Base-by-base conservation (phyloP, 2,113 vertebrate species). In the Oxyura jamaicensis region DNA sequence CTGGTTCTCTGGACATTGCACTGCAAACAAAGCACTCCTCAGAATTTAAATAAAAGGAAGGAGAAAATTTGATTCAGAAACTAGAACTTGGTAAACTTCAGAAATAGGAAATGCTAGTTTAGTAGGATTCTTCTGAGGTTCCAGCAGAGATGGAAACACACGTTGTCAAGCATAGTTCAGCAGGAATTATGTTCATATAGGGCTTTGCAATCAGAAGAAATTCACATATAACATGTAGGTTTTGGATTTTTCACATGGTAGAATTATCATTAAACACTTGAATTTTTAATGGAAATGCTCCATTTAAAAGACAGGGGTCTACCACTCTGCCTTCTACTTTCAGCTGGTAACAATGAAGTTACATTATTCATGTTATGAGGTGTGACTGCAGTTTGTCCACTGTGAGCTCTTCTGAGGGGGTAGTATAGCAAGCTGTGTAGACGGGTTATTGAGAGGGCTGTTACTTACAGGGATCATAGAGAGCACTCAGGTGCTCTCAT, bases 381-480 rank as follows among this genome's bases (percentile, higher is more conserved):
- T 25, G 35, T 1, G 2, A 25, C 55, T 69, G 8, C 1, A 28
- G n/a, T 23, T 53, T 0, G 28, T 25, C 60, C 44, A 26, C 11
- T 18, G 7, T 8, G 22, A 31, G 33, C 19, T 44, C 42, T 71
- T 55, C 29, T 3, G 26, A 73, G 33, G 3, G 2, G 13, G 4
- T 17, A 50, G 41, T 25, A 29, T 3, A 60, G 16, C 23, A 23
- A 56, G 15, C 3, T 17, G 8, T 22, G 53, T 31, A 35, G 19
- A 16, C 13, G n/a, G 19, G 46, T 55, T 36, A 13, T 22, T 4
- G 31, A 65, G 29, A 20, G 13, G 14, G 46, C 46, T 48, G 46
- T 55, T 42, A 13, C 15, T 3, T n/a, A 69, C 20, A 20, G 11
- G 8, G 11, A 3, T 20, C 58, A 65, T 2, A 59, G 33, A 44